These are phyloP conservation scores for Choloepus didactylus DNA, from an alignment of 2,797 vertebrate species.

Conservation along the genomic window DNA sequence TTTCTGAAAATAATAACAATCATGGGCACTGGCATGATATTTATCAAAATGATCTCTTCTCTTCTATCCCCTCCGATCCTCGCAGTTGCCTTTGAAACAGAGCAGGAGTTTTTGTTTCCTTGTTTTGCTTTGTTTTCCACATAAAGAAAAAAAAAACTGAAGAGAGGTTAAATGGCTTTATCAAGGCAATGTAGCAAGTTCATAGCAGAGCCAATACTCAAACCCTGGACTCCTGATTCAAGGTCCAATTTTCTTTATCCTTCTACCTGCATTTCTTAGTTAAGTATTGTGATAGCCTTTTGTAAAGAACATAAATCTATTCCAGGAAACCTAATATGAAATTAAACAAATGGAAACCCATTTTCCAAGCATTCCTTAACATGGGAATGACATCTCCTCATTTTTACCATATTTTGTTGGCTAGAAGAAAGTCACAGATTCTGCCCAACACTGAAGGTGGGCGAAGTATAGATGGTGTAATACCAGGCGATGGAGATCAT, in stretches of 20 bases:
- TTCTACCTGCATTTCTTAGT: not conserved
- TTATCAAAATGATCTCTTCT: not conserved
- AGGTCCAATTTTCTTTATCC: not conserved
- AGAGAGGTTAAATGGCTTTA: not conserved
- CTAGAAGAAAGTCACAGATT: not conserved
- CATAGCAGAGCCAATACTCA: not conserved
- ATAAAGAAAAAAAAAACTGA: not conserved
- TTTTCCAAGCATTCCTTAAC: not conserved
- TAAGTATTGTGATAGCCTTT: not conserved
- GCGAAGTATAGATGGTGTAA: not conserved
- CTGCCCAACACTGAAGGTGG: not conserved
- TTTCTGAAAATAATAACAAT: not conserved
- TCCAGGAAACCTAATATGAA: conserved; percentile 38
- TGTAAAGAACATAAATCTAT: not conserved
- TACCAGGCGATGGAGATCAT: not conserved
- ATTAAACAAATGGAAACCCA: not conserved
- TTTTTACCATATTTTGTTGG: not conserved
- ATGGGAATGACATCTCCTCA: not conserved
- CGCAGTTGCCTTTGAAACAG: not conserved
- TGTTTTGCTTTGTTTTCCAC: not conserved
- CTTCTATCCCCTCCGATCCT: not conserved
- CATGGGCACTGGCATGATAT: not conserved
- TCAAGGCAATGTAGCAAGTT: not conserved
- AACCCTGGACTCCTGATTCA: not conserved
- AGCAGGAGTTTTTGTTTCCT: not conserved